Evolutionary conservation across 1,140 invertebrate genomes (phyloP).

Genomic region (Sarcophaga bullata): DNA sequence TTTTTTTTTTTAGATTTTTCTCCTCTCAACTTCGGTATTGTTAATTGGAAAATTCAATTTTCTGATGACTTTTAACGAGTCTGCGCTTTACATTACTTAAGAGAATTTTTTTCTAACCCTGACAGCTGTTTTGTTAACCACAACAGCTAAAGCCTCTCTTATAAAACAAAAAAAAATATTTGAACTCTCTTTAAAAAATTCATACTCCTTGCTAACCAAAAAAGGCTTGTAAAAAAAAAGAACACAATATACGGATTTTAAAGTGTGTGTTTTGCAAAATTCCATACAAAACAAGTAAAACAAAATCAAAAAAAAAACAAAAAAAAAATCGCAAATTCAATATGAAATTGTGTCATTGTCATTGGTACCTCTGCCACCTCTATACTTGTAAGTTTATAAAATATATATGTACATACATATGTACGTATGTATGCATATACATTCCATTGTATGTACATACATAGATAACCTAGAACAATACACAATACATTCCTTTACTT

Average conservation of each 20-base stretch:
- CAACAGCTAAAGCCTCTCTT: too few species aligned
- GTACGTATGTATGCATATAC: too few species aligned
- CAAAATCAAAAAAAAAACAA: neutral
- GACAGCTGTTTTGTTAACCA: too few species aligned
- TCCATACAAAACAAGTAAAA: neutral
- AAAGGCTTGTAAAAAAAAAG: neutral
- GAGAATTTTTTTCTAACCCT: too few species aligned
- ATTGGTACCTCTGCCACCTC: neutral
- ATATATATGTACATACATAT: too few species aligned
- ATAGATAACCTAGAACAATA: too few species aligned
- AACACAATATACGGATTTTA: too few species aligned
- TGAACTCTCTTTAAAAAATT: neutral
- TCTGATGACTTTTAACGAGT: slow-evolving; percentile 22
- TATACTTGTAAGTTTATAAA: too few species aligned
- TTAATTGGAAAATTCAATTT: slow-evolving; percentile 40
- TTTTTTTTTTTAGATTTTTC: neutral
- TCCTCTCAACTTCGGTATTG: neutral
- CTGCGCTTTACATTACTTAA: neutral
- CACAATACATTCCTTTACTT: too few species aligned
- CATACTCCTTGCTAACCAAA: neutral
- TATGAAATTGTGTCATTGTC: slow-evolving; percentile 38
- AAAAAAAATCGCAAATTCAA: slow-evolving; percentile 1
- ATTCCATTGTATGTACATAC: too few species aligned
- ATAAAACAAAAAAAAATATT: too few species aligned
- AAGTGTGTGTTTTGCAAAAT: neutral